Evolutionary conservation across 1,140 invertebrate genomes (phyloP), one percentile per base, ranked within the genome.

Genomic region (Bradysia coprophila): DNA sequence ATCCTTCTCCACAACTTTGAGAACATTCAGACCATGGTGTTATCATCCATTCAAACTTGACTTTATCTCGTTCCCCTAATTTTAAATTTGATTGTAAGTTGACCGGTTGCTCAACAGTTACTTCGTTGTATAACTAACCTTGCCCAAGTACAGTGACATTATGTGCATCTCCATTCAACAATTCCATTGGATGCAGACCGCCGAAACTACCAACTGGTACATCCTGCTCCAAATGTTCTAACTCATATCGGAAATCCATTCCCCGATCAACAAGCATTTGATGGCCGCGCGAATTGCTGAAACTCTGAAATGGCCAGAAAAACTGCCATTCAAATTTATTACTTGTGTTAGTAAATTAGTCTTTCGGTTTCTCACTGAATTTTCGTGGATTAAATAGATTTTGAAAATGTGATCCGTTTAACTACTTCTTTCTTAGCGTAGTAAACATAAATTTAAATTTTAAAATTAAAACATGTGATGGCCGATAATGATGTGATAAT

Each of bases 21-120:
- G 83, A 88, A 61, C 92, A 95, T 21, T 73, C 66, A 2, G 85
- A 85, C 86, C 86, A 91, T 21, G 83, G 73, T 1, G 79, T 77
- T 5, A 80, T 73, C 45, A 75, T 66, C 86, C 85, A 91, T 49
- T 78, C 73, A 53, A 84, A 86, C 50, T 75, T 67, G 44, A 76
- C 61, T 43, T 71, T 67, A 31, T 71, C 69, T 5, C 54, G 45
- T 41, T 52, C 43, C 28, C 65, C 63, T 60, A 63, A 65, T 10
- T 63, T 61, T 4, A 66, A 51, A 24, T 63, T 50, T 20, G 65
- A 56, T 4, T 56, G 51, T 18, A 52, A 42, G n/a, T 19, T 33
- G 49, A 22, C 53, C 51, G 4, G 46, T 47, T 21, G 50, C 45
- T 9, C 46, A 39, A 20, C 38, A 42, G 21, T 24, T 38, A 21